phyloP scores from a whole-genome alignment of 2,797 vertebrate genomes.

The Amniataba percoides region DNA sequence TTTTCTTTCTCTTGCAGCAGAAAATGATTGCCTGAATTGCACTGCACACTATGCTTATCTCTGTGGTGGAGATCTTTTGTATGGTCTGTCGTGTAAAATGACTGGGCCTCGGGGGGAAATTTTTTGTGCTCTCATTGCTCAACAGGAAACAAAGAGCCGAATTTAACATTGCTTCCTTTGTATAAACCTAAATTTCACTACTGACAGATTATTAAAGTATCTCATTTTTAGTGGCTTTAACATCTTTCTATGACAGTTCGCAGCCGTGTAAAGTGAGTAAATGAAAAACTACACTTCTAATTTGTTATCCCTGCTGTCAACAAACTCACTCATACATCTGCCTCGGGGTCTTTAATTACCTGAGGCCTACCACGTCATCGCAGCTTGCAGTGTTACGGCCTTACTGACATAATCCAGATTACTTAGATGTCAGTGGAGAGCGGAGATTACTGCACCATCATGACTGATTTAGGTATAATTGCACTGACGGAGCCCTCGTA shows the following conservation, averaged over 20 bases:
- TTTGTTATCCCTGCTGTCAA: slow-evolving; percentile 17
- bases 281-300: slow-evolving; percentile 8
- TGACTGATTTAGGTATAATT: slow-evolving; percentile 73
- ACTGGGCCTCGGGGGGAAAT: slow-evolving; percentile 9
- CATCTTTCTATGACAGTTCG: background rate
- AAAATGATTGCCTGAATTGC: slow-evolving; percentile 44
- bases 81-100: slow-evolving; percentile 26
- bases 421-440: slow-evolving; percentile 67
- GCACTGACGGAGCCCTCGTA: slow-evolving; percentile 38
- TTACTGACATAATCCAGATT: slow-evolving; percentile 80
- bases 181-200: background rate
- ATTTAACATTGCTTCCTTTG: background rate
- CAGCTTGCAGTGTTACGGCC: slow-evolving; percentile 52
- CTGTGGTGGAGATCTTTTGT: slow-evolving; percentile 13
- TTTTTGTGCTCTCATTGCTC: slow-evolving; percentile 1
- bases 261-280: background rate
- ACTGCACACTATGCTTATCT: slow-evolving; percentile 12
- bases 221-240: background rate
- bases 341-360: slow-evolving; percentile 59
- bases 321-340: background rate
- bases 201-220: background rate
- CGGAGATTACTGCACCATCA: slow-evolving; percentile 70
- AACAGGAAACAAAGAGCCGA: slow-evolving; percentile 14
- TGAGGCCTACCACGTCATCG: slow-evolving; percentile 42
- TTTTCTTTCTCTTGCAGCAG: slow-evolving; percentile 45